Percentiles rank a stretch among this genome's conserved stretches.
These are phyloP conservation scores for Callipepla squamata DNA, from an alignment of 2,113 vertebrate genomes.

Conservation along the genomic window DNA sequence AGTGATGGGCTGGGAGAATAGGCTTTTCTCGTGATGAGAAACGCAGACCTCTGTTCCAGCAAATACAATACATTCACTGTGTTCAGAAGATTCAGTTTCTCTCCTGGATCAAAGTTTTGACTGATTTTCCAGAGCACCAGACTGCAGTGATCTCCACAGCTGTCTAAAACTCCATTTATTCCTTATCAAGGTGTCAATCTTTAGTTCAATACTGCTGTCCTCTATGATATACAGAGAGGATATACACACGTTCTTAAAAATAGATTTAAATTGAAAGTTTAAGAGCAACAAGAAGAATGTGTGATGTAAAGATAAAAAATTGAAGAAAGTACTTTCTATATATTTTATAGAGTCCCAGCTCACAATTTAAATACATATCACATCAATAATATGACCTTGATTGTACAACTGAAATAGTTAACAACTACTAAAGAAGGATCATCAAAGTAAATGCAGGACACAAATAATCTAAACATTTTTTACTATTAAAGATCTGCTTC, in stretches of 20 bases:
- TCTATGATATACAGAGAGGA: background rate
- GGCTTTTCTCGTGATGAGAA: background rate
- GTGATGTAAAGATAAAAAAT: slow-evolving; percentile 23
- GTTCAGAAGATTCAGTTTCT: slow-evolving; percentile 10
- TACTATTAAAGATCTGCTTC: background rate
- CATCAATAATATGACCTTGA: background rate
- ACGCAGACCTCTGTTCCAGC: background rate
- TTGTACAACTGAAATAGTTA: background rate
- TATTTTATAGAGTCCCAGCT: background rate
- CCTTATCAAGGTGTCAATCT: background rate
- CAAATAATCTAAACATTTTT: background rate
- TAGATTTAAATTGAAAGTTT: slow-evolving; percentile 22
- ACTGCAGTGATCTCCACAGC: background rate
- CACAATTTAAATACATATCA: background rate
- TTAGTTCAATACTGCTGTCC: background rate
- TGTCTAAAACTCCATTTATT: background rate
- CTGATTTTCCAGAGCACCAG: background rate
- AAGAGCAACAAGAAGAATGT: slow-evolving; percentile 20
- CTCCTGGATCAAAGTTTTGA: slow-evolving; percentile 3
- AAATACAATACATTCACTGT: background rate
- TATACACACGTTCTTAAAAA: background rate
- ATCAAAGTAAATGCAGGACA: background rate
- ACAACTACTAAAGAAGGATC: background rate
- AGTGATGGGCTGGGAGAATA: background rate
- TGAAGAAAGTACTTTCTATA: background rate